Evolutionary conservation across 37 sponge, comb jelly and placozoan species (phyloP).

Genomic region (Tethya wilhelma): DNA sequence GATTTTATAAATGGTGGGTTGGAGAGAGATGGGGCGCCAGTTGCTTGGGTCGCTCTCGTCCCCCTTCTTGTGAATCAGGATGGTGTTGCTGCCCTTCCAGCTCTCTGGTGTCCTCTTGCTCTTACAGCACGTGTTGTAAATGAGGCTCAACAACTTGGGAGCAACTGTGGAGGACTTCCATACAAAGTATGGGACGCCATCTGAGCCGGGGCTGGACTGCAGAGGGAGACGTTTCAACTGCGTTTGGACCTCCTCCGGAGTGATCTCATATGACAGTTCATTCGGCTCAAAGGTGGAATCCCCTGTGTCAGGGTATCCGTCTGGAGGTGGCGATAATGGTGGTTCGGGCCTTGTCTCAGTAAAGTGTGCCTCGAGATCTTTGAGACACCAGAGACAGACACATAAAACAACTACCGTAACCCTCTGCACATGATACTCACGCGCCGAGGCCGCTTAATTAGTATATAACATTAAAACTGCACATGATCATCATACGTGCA

Average conservation of each 20-base stretch:
- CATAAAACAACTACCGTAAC: too few relatives aligned
- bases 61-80: constrained; percentile 56
- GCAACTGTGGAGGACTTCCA: constrained; percentile 4
- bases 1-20: constrained; percentile 51
- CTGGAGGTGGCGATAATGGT: neutral
- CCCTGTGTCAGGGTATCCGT: neutral
- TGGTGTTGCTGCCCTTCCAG: constrained; percentile 50
- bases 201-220: constrained; percentile 33
- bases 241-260: constrained; percentile 8
- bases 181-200: constrained; percentile 28
- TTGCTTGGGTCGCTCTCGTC: neutral
- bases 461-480: too few relatives aligned
- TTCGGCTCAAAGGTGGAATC: neutral
- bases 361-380: neutral
- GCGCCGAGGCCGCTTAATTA: too few relatives aligned
- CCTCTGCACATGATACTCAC: too few relatives aligned
- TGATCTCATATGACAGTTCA: constrained; percentile 5
- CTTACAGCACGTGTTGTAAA: constrained; percentile 21
- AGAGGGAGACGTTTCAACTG: constrained; percentile 27
- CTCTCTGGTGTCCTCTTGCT: constrained; percentile 3
- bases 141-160: neutral
- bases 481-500: too few relatives aligned
- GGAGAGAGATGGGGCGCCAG: constrained; percentile 65
- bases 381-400: neutral
- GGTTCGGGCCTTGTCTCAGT: neutral